phyloP scores from a whole-genome alignment of 2,797 vertebrate genomes.

The Melanotaenia pygmaea region DNA sequence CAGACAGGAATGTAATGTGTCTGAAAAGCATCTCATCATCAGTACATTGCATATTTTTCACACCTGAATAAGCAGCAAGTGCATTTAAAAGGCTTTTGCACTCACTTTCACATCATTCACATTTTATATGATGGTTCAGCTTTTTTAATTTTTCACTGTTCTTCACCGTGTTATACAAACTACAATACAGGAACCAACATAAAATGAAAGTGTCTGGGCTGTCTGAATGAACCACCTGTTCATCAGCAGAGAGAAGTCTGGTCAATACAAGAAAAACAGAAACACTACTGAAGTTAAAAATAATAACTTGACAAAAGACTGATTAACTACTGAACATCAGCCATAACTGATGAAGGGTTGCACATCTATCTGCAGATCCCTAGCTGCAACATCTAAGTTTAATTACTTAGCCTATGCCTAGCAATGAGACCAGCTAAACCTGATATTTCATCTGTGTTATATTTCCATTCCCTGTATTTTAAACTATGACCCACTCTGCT shows the following conservation, averaged over 20 bases:
- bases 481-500: not conserved
- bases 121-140: not conserved
- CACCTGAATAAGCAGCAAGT: not conserved
- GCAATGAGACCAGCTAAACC: not conserved
- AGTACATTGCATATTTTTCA: not conserved
- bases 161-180: not conserved
- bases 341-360: not conserved
- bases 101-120: not conserved
- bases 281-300: not conserved
- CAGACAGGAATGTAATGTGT: not conserved
- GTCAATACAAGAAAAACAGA: not conserved
- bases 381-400: too few species aligned
- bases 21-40: not conserved
- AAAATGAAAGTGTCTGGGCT: not conserved
- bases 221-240: not conserved
- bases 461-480: not conserved
- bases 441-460: not conserved
- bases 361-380: not conserved
- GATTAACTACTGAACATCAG: not conserved
- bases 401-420: too few species aligned
- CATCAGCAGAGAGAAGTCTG: not conserved
- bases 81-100: not conserved
- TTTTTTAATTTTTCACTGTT: not conserved
- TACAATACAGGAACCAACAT: not conserved
- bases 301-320: not conserved